phyloP scores from a whole-genome alignment of 2,113 vertebrate genomes.

The Catharus minimus region DNA sequence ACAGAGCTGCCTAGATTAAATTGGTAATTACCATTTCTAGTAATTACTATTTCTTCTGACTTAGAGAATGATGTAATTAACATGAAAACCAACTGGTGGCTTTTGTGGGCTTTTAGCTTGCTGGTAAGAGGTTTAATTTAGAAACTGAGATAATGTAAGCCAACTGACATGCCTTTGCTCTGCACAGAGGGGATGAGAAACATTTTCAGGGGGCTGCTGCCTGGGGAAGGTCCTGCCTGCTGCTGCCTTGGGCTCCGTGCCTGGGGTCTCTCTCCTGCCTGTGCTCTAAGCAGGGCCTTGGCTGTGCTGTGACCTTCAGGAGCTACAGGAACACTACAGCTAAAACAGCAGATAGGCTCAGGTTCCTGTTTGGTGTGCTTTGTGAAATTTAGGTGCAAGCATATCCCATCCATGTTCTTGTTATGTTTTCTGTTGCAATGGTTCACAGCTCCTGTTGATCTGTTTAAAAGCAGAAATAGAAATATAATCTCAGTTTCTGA shows the following conservation, averaged over 20 bases:
- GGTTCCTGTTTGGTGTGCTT: not conserved
- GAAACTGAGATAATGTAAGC: constrained; percentile 14
- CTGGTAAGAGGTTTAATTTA: constrained; percentile 24
- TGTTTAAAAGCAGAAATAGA: not conserved
- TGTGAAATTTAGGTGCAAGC: not conserved
- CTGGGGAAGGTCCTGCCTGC: not conserved
- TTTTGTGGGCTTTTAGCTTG: constrained; percentile 26
- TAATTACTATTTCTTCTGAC: constrained; percentile 55
- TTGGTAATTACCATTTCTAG: constrained; percentile 53
- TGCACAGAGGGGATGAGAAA: not conserved
- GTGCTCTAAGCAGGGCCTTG: not conserved
- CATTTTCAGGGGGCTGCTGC: not conserved
- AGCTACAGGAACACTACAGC: not conserved
- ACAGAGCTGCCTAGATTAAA: constrained; percentile 37
- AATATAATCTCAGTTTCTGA: not conserved
- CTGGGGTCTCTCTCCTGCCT: not conserved
- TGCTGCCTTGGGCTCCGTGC: not conserved
- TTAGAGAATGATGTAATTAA: constrained; percentile 49
- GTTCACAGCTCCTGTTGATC: not conserved
- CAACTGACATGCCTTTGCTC: not conserved
- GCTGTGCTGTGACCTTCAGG: not conserved
- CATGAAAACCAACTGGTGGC: constrained; percentile 19
- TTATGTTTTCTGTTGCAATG: not conserved
- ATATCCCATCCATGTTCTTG: not conserved
- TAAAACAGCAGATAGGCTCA: not conserved